These are phyloP conservation scores for Ptychoptera albimana DNA, from an alignment of 2,888 invertebrate species.

Conservation along the genomic window DNA sequence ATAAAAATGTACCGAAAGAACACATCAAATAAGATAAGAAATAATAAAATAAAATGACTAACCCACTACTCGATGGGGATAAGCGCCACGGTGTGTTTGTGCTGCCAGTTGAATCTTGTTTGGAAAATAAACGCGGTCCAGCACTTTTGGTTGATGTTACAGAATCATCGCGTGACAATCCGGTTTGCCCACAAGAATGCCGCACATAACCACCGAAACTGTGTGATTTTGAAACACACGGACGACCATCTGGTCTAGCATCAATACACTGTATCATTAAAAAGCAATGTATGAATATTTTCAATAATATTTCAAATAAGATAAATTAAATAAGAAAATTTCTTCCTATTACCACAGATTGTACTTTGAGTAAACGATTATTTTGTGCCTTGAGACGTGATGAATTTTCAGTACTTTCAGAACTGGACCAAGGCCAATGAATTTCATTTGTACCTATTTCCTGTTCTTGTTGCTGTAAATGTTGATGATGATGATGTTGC, in stretches of 20 bases:
- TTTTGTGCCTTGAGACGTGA: conserved; percentile 14
- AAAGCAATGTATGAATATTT: not conserved
- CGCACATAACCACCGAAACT: conserved; percentile 75
- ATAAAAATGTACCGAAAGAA: not conserved
- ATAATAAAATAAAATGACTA: conserved; percentile 14
- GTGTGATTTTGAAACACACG: conserved; percentile 63
- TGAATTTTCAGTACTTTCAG: conserved; percentile 28
- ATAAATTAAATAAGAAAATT: conserved; percentile 3
- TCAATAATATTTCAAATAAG: conserved; percentile 2
- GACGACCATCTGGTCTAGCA: conserved; percentile 25
- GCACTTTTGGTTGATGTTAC: conserved; percentile 46
- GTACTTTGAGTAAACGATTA: conserved; percentile 28
- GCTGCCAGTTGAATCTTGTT: conserved; percentile 39
- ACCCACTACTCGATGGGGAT: conserved; percentile 32
- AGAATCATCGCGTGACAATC: conserved; percentile 43
- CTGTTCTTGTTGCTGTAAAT: too few species aligned
- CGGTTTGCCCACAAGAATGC: conserved; percentile 19
- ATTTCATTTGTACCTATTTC: conserved; percentile 14
- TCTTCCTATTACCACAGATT: conserved; percentile 16
- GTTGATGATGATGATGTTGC: too few species aligned
- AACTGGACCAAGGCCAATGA: conserved; percentile 35
- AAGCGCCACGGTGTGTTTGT: conserved; percentile 28
- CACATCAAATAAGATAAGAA: not conserved
- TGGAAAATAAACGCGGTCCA: conserved; percentile 47
- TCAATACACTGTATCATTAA: conserved; percentile 18